Percentiles rank a stretch among this genome's conserved stretches.
phyloP scores from a whole-genome alignment of 1,140 invertebrate genomes.

The Rhynchophorus ferrugineus region DNA sequence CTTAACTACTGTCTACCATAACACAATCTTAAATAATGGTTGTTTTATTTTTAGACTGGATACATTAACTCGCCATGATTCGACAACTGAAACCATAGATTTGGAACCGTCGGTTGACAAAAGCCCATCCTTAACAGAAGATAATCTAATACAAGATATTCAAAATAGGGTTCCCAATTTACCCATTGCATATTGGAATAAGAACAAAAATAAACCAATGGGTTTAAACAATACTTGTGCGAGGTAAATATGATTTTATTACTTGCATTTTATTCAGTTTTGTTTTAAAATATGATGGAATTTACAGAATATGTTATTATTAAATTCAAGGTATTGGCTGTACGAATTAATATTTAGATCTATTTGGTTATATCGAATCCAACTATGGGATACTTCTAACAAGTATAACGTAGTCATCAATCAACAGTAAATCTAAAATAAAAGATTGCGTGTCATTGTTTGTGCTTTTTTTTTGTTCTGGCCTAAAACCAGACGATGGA shows the following conservation, averaged over 20 bases:
- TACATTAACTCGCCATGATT: slow-evolving; percentile 36
- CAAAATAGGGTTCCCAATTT: slow-evolving; percentile 68
- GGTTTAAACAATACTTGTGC: slow-evolving; percentile 69
- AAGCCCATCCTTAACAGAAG: slow-evolving; percentile 60
- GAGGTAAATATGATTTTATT: slow-evolving; percentile 13
- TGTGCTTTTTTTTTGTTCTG: no score
- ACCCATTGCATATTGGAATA: slow-evolving; percentile 76
- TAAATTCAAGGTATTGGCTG: no score
- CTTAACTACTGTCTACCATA: no score
- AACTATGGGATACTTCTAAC: no score
- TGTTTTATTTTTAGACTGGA: slow-evolving; percentile 30
- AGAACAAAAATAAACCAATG: slow-evolving; percentile 65
- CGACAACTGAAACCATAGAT: slow-evolving; percentile 38
- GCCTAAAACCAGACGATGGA: no score
- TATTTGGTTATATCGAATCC: no score
- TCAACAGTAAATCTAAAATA: no score
- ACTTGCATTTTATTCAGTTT: not conserved
- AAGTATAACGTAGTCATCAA: no score
- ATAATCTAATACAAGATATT: slow-evolving; percentile 67
- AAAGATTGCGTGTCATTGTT: no score
- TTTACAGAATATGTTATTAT: not conserved
- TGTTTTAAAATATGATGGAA: not conserved
- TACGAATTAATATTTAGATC: no score
- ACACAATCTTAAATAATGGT: no score
- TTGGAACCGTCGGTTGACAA: slow-evolving; percentile 57